These are phyloP conservation scores for Kradibia gibbosae DNA, from an alignment of 1,140 invertebrate genomes.

Conservation along the genomic window DNA sequence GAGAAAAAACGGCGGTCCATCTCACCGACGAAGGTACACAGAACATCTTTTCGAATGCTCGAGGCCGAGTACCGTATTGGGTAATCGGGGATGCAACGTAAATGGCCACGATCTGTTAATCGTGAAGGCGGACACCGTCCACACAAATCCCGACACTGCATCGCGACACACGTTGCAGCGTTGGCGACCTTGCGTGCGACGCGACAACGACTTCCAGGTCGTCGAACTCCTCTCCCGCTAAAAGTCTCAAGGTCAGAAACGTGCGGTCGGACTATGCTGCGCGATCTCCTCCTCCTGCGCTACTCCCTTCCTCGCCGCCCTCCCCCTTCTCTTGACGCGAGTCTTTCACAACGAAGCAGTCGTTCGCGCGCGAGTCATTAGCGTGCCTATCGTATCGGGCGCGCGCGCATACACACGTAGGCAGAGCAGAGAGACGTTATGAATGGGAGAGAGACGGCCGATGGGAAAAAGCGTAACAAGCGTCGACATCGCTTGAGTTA, in stretches of 20 bases:
- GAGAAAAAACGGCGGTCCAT: no score
- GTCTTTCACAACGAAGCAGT: not conserved
- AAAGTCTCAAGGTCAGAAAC: slow-evolving; percentile 49
- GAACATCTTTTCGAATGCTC: no score
- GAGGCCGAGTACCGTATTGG: no score
- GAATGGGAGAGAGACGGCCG: slow-evolving; percentile 27
- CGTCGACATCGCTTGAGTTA: no score
- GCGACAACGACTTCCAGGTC: slow-evolving; percentile 38
- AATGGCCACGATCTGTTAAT: no score
- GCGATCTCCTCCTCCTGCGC: not conserved
- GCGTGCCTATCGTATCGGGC: slow-evolving; percentile 10
- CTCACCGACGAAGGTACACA: no score
- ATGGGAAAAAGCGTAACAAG: slow-evolving; percentile 4
- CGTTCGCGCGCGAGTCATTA: slow-evolving; percentile 28
- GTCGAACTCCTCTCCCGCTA: slow-evolving; percentile 49
- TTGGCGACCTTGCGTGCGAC: slow-evolving; percentile 30
- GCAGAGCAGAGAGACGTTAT: not conserved
- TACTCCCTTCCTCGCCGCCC: not conserved
- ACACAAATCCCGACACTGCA: not conserved
- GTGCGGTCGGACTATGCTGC: slow-evolving; percentile 10
- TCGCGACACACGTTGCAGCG: not conserved
- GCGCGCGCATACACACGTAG: slow-evolving; percentile 8
- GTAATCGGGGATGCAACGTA: no score
- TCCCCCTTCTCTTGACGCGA: not conserved
- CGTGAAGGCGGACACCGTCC: not conserved